Evolutionary conservation across 2,113 vertebrate species (phyloP), one percentile per base, ranked within the genome.

Genomic region (Ariopsis seemanni): DNA sequence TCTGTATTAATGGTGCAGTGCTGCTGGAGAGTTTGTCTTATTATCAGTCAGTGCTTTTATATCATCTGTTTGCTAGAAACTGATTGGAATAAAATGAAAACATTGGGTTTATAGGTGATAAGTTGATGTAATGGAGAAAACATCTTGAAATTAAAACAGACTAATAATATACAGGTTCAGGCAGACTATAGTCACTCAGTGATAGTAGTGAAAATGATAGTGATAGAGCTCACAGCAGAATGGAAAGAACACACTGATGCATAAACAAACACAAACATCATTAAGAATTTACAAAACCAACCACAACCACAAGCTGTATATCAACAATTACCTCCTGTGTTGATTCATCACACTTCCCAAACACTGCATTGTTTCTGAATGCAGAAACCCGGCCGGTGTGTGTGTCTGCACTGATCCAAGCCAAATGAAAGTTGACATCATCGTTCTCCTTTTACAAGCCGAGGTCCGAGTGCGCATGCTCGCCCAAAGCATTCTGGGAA

Each of bases 401-500:
- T 78, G 75, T 27, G 75, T 78, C 48, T 79, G 75, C 83, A 57
- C 30, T 89, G 83, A 82, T 83, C 63, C 84, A n/a, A 87, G 60
- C 80, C 79, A 50, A 88, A 79, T 58, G 86, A 85, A 82, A 87
- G 90, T 77, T 87, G 86, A 89, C 90, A 85, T 89, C 90, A 90
- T 84, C 88, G 58, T n/a, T 77, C 84, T 62, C 62, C 65, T 62
- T 50, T 53, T n/a, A 67, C 86, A 9, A 52, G 5, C 57, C 42
- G 10, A 84, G 27, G 52, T 4, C 22, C 72, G 53, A 83, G 62
- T 60, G 90, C 90, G 90, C 90, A 89, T 89, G 90, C 74, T n/a
- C 88, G 30, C 27, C 53, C 25, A 63, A 22, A 42, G 88, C 42
- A 65, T 86, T 85, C 74, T 87, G 90, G 90, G 88, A 80, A 62